phyloP scores from a whole-genome alignment of 92 coral and sea anemone genomes.

The Micromussa lordhowensis region DNA sequence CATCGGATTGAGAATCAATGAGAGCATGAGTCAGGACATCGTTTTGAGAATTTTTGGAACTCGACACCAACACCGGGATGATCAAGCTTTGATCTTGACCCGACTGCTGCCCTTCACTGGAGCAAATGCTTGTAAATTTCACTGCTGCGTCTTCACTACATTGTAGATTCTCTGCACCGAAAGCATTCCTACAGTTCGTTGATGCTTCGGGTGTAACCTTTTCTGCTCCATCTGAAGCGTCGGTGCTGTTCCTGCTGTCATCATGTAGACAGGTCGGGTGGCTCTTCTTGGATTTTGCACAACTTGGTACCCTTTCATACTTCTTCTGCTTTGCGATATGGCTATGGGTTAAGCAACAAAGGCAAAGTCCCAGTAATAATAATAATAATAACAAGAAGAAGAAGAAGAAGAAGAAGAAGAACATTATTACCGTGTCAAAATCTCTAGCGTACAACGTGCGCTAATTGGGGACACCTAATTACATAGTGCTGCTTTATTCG shows the following conservation, averaged over 20 bases:
- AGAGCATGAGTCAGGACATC: slow-evolving; percentile 60
- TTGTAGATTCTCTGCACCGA: slow-evolving; percentile 5
- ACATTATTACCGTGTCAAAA: too few relatives aligned
- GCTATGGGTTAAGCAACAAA: slow-evolving; percentile 53
- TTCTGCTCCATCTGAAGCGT: background rate
- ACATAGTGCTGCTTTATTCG: too few relatives aligned
- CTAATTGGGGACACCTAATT: too few relatives aligned
- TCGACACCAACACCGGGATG: slow-evolving; percentile 57
- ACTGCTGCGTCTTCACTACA: background rate
- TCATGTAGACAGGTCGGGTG: slow-evolving; percentile 60
- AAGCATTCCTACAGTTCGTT: slow-evolving; percentile 16
- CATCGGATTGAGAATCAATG: slow-evolving; percentile 64
- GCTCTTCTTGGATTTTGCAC: slow-evolving; percentile 40
- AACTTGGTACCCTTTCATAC: slow-evolving; percentile 40
- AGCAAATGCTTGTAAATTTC: slow-evolving; percentile 44
- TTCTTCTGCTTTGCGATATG: slow-evolving; percentile 59
- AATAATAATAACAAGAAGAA: too few relatives aligned
- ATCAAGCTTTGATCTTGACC: too few relatives aligned
- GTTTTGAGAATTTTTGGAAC: slow-evolving; percentile 10
- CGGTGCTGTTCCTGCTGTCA: slow-evolving; percentile 2
- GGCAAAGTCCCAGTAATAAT: slow-evolving; percentile 69
- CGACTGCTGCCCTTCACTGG: slow-evolving; percentile 44
- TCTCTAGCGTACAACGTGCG: too few relatives aligned
- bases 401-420: too few relatives aligned
- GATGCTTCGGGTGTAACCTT: slow-evolving; percentile 11